Percentiles rank a stretch among this genome's conserved stretches.
These are phyloP conservation scores for Eremobia ochroleuca DNA, from an alignment of 2,888 invertebrate genomes.

Conservation along the genomic window DNA sequence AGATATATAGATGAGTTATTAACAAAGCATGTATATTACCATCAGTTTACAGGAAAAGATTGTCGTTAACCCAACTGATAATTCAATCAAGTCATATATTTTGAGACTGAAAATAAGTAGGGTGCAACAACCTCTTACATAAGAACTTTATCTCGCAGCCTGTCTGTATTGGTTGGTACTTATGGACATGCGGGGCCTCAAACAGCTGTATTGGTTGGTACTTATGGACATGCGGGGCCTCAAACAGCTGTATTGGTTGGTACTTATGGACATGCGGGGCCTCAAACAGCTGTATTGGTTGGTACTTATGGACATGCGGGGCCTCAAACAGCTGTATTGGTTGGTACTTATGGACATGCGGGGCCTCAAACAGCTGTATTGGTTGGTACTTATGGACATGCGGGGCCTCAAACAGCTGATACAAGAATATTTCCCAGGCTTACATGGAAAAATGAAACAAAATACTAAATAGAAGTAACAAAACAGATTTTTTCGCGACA, in stretches of 20 bases:
- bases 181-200: neutral
- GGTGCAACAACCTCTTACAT: neutral
- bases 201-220: slow-evolving; percentile 54
- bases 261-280: neutral
- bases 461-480: slow-evolving; percentile 49
- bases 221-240: neutral
- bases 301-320: neutral
- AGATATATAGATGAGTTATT: neutral
- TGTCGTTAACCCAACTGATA: neutral
- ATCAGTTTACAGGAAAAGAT: neutral
- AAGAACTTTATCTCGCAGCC: neutral
- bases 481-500: slow-evolving; percentile 53
- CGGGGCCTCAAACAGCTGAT: slow-evolving; percentile 44
- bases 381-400: neutral
- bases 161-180: neutral
- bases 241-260: slow-evolving; percentile 55
- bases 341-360: neutral
- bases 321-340: slow-evolving; percentile 51
- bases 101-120: neutral
- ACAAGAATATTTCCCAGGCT: slow-evolving; percentile 53
- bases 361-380: slow-evolving; percentile 12
- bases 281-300: slow-evolving; percentile 54
- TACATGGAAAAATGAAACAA: slow-evolving; percentile 57
- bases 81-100: neutral
- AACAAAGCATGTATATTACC: neutral